These are phyloP conservation scores for Aix galericulata DNA, from an alignment of 2,113 vertebrate genomes.

Conservation along the genomic window DNA sequence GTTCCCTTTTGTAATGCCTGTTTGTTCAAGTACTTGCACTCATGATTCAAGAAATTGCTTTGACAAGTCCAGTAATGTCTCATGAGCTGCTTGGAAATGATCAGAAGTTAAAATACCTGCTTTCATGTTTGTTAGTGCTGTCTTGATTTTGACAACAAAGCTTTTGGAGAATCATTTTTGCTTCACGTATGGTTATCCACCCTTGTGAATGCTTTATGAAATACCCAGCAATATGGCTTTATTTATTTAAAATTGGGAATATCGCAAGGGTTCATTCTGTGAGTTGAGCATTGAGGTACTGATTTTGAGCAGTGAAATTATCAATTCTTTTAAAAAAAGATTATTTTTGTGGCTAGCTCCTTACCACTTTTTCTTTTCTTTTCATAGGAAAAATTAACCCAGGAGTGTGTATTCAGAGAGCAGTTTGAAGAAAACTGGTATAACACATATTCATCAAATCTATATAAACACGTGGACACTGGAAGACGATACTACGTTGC, in stretches of 20 bases:
- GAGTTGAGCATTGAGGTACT: not conserved
- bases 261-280: not conserved
- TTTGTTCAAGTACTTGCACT: not conserved
- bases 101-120: not conserved
- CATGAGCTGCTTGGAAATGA: not conserved
- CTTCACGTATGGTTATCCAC: not conserved
- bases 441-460: conserved; percentile 98
- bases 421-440: conserved; percentile 99
- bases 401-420: conserved; percentile 95
- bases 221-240: not conserved
- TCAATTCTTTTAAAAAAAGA: not conserved
- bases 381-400: conserved; percentile 91
- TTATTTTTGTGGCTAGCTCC: not conserved
- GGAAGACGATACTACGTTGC: conserved; percentile 95
- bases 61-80: not conserved
- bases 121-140: not conserved
- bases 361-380: conserved; percentile 58
- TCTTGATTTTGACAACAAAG: not conserved
- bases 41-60: not conserved
- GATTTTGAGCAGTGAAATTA: not conserved
- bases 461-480: conserved; percentile 95
- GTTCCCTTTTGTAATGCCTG: not conserved
- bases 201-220: not conserved
- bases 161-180: not conserved
- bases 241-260: not conserved